These are phyloP conservation scores for Megathymus violae DNA, from an alignment of 1,140 invertebrate species.

Conservation along the genomic window DNA sequence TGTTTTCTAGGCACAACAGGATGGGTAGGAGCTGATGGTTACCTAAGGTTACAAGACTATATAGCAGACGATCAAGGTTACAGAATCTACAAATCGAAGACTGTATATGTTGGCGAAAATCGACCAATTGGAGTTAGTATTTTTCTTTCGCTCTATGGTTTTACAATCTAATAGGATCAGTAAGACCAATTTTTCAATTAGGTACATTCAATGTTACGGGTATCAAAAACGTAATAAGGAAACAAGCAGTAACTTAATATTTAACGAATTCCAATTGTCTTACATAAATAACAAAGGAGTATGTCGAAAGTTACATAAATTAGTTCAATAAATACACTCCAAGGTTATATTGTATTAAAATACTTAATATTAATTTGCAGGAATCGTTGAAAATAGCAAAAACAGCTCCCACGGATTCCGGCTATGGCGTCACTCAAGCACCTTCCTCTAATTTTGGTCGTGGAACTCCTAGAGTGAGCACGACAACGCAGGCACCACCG, in stretches of 20 bases:
- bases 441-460: conserved; percentile 54
- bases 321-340: too few relatives aligned
- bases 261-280: too few relatives aligned
- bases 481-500: conserved; percentile 60
- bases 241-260: too few relatives aligned
- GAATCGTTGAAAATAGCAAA: conserved; percentile 89
- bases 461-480: conserved; percentile 56
- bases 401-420: conserved; percentile 86
- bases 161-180: too few relatives aligned
- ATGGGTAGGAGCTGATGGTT: conserved; percentile 93
- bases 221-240: too few relatives aligned
- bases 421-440: conserved; percentile 84
- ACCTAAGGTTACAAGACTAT: conserved; percentile 92
- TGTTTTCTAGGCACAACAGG: conserved; percentile 87
- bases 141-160: neutral
- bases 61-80: conserved; percentile 92
- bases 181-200: too few relatives aligned
- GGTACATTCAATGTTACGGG: too few relatives aligned
- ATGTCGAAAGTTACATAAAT: too few relatives aligned
- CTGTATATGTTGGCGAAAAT: conserved; percentile 89
- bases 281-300: too few relatives aligned
- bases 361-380: conserved; percentile 51
- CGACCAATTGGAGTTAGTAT: conserved; percentile 84
- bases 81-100: conserved; percentile 91
- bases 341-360: too few relatives aligned